phyloP scores from a whole-genome alignment of 2,888 invertebrate genomes.

The Yponomeuta cagnagella region DNA sequence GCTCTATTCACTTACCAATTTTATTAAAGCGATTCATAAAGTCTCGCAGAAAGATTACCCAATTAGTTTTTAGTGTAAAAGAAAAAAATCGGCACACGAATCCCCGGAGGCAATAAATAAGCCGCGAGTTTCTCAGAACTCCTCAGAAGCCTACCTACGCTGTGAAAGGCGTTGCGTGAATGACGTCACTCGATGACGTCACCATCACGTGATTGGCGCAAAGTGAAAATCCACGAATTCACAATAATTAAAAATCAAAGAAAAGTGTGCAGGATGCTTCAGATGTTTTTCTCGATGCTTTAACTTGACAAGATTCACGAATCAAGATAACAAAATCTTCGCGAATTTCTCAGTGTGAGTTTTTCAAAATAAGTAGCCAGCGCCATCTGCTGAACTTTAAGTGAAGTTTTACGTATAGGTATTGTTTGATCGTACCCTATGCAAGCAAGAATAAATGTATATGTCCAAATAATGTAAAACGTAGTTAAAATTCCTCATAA shows the following conservation, averaged over 20 bases:
- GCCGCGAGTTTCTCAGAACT: background rate
- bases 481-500: background rate
- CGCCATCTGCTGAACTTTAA: slow-evolving; percentile 12
- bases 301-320: too few species aligned
- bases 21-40: background rate
- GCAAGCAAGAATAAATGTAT: too few species aligned
- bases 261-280: too few species aligned
- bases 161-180: slow-evolving; percentile 30
- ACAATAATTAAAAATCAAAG: too few species aligned
- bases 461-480: background rate
- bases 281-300: too few species aligned
- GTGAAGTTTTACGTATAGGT: background rate
- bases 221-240: slow-evolving; percentile 31
- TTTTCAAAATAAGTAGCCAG: slow-evolving; percentile 9
- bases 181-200: slow-evolving; percentile 61
- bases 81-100: background rate
- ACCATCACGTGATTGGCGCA: slow-evolving; percentile 37
- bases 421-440: too few species aligned
- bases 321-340: too few species aligned
- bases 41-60: background rate
- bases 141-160: slow-evolving; percentile 26
- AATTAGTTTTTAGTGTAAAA: background rate
- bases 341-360: too few species aligned
- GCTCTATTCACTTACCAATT: too few species aligned
- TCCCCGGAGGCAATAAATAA: slow-evolving; percentile 1